Conservation (phyloP, 92 coral and sea anemone species). For the Metridium senile region DNA sequence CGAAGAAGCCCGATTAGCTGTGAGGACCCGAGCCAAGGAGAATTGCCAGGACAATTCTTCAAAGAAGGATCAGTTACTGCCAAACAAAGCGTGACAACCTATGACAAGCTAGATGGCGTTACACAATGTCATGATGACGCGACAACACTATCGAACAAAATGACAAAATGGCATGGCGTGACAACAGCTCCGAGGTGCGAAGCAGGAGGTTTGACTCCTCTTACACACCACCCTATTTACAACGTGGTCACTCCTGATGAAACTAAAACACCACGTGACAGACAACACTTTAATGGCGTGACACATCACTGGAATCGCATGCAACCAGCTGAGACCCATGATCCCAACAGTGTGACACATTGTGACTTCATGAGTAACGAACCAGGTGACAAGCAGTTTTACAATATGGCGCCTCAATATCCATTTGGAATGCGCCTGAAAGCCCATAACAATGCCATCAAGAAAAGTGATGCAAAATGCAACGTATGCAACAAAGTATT, state of each 20-base stretch:
- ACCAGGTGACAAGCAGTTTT: neutral
- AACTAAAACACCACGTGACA: too few species aligned
- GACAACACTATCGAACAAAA: too few species aligned
- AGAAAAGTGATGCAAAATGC: neutral
- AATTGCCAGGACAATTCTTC: neutral
- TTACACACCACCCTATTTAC: neutral
- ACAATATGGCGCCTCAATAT: neutral
- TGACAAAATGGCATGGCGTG: constrained; percentile 3
- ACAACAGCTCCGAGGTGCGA: neutral
- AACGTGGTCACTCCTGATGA: neutral
- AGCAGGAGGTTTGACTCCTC: neutral
- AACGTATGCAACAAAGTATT: neutral
- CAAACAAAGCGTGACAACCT: neutral
- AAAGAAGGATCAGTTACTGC: neutral
- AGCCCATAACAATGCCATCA: neutral
- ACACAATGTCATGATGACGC: neutral
- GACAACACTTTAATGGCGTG: neutral
- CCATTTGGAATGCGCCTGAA: neutral
- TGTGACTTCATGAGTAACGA: neutral
- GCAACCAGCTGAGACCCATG: neutral
- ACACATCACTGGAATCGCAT: neutral
- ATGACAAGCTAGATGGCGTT: neutral
- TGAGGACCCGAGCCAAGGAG: neutral
- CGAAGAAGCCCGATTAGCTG: neutral
- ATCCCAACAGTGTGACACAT: neutral